Evolutionary conservation across 2,888 invertebrate species (phyloP), one percentile per base, ranked within the genome.

Genomic region (Capitulum mitella): DNA sequence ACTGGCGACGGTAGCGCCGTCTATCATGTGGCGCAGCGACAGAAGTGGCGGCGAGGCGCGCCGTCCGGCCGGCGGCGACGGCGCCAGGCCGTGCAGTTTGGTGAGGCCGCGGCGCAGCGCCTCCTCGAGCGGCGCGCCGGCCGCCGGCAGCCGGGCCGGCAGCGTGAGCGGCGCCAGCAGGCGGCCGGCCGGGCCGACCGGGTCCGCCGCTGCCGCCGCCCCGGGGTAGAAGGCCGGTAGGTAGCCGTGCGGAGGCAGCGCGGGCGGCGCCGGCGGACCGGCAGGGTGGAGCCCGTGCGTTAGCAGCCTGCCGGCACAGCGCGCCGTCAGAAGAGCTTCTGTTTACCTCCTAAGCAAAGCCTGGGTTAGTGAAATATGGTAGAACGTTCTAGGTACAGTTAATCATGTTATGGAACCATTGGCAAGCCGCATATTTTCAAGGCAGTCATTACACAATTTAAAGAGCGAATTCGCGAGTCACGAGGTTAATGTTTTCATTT

Each of bases 21-120:
- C 70, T 70, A 70, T 70, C 70, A 70, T 70, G 22, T 37, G 37
- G 16, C 37, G 37, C 37, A 70, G 37, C 37, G 70, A 70, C 26
- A 70, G 34, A 19, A 70, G 70, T 37, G 70, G 70, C 37, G 70
- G 70, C 6, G 70, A 70, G 34, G 64, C 34, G 32, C 64, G 64
- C 64, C 34, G 10, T 32, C 19, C 64, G 64, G 32, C n/a, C n/a
- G n/a, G 14, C 34, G 34, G 64, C 19, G 64, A 26, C 32, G 32
- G 61, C 16, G 64, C 34, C 64, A 10, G 34, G 26, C 29, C 14
- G 32, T 64, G 34, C 16, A 34, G 64, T 19, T 19, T 32, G 64
- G 34, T 34, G 14, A 64, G 64, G 34, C 64, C 64, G 34, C 34
- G 64, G 26, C 64, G 64, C 16, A 64, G 34, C 64, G 34, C 16